Evolutionary conservation across 2,797 vertebrate genomes (phyloP).

Genomic region (Leucoraja ocellata): DNA sequence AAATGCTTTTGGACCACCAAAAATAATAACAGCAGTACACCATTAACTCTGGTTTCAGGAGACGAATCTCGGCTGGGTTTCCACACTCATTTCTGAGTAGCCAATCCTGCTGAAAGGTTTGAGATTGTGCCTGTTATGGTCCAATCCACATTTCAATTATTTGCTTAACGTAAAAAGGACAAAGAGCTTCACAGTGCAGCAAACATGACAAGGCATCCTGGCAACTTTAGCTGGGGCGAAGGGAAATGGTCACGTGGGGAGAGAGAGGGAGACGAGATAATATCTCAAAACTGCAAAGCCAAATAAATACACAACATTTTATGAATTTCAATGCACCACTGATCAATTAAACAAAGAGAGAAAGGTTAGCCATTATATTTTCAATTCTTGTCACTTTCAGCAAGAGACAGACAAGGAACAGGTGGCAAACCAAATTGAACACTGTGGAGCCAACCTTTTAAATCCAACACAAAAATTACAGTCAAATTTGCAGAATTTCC

Average conservation of each 20-base stretch:
- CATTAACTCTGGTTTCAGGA: background rate
- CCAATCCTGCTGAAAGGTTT: background rate
- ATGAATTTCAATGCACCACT: background rate
- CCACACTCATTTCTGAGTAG: background rate
- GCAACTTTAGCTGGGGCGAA: background rate
- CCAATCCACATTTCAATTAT: background rate
- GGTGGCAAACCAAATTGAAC: background rate
- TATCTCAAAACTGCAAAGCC: background rate
- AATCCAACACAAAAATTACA: background rate
- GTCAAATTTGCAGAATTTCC: background rate
- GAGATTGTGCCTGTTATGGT: background rate
- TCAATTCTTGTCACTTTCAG: background rate
- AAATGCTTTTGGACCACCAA: background rate
- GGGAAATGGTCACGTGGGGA: background rate
- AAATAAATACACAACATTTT: no score
- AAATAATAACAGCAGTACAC: background rate
- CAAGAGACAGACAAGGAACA: background rate
- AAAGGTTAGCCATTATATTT: background rate
- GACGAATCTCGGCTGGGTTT: background rate
- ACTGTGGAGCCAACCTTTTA: background rate
- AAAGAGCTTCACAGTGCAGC: background rate
- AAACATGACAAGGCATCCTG: background rate
- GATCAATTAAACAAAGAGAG: background rate
- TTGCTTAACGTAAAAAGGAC: background rate
- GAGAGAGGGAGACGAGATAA: background rate